Evolutionary conservation across 1,140 invertebrate genomes (phyloP).

Genomic region (Drosophila arawakana): DNA sequence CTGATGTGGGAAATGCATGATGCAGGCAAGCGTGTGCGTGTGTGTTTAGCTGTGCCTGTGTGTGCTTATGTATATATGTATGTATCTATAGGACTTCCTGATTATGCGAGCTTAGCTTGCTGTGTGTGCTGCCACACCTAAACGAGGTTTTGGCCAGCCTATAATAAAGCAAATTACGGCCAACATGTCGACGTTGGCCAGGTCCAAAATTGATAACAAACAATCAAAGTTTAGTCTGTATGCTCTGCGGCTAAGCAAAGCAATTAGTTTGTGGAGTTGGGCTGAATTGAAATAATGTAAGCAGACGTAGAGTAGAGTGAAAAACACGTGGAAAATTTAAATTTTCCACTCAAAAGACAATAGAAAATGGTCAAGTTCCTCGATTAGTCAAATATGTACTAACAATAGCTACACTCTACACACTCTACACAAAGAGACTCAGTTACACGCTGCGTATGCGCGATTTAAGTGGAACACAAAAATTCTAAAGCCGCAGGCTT

Average conservation of each 20-base stretch:
- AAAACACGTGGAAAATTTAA: no score
- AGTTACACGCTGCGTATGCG: neutral
- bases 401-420: no score
- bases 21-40: neutral
- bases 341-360: no score
- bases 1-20: neutral
- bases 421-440: neutral
- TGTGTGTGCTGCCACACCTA: neutral
- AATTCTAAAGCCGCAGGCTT: neutral
- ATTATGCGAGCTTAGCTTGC: neutral
- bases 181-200: conserved; percentile 1
- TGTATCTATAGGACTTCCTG: neutral
- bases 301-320: no score
- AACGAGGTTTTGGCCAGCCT: neutral
- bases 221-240: neutral
- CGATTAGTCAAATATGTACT: no score
- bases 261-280: no score
- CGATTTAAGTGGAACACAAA: neutral
- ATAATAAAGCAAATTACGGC: conserved; percentile 13
- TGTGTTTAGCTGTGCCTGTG: neutral
- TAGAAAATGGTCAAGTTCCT: no score
- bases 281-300: no score
- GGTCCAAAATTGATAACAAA: conserved; percentile 16
- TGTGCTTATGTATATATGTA: neutral
- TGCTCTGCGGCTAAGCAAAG: no score